phyloP scores from a whole-genome alignment of 2,797 vertebrate species.

The Vespertilio murinus region DNA sequence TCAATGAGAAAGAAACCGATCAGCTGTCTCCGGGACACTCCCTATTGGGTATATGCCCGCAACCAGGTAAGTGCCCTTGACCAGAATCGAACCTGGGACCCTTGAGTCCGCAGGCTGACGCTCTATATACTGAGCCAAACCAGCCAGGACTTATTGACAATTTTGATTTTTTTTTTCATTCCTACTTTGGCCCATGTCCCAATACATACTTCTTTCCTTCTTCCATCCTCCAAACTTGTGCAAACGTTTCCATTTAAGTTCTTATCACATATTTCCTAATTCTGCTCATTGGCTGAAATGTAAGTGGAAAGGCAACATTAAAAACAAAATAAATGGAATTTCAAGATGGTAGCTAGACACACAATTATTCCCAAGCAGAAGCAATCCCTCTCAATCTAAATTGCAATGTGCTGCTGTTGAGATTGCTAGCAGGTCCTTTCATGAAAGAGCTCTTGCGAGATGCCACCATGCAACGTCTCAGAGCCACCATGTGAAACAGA shows the following conservation, averaged over 20 bases:
- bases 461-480: background rate
- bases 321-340: background rate
- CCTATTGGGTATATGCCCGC: too few relatives aligned
- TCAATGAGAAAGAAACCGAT: too few relatives aligned
- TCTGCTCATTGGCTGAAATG: background rate
- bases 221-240: background rate
- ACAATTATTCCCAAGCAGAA: background rate
- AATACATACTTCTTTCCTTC: background rate
- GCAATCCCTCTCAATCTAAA: fast-evolving
- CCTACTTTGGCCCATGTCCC: background rate
- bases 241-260: background rate
- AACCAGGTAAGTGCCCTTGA: too few relatives aligned
- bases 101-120: too few relatives aligned
- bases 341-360: background rate
- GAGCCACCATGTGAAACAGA: background rate
- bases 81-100: too few relatives aligned
- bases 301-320: background rate
- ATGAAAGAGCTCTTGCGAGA: background rate
- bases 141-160: too few relatives aligned
- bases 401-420: fast-evolving
- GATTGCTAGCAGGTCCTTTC: fast-evolving
- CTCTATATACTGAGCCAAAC: too few relatives aligned
- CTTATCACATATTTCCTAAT: background rate
- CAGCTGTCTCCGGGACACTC: too few relatives aligned
- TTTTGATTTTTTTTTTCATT: background rate